Percentiles rank a stretch among this genome's conserved stretches.
Conservation (phyloP, 2,797 vertebrate genomes). For the Falco cherrug region DNA sequence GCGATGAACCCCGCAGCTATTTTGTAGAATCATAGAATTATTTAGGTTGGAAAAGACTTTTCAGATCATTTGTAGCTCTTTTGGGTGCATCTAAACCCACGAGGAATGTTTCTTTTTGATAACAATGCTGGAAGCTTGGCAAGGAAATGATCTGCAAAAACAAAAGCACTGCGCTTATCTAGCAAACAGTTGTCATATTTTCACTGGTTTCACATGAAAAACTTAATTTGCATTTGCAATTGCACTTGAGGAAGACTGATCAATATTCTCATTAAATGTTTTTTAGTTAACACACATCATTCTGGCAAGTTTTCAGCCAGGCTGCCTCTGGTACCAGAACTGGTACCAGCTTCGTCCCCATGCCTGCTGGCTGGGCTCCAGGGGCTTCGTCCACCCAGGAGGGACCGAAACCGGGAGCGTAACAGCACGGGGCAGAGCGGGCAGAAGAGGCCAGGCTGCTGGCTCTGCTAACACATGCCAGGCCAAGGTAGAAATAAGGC, state of each 20-base stretch:
- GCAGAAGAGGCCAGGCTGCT: not conserved
- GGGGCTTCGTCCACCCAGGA: not conserved
- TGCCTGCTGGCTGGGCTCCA: accelerated
- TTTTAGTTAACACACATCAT: not conserved
- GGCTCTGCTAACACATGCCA: accelerated
- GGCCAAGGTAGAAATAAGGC: too few relatives aligned
- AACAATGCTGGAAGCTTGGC: not conserved
- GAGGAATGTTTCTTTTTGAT: not conserved
- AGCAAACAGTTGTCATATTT: not conserved
- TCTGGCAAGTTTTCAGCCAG: not conserved
- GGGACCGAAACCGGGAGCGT: accelerated
- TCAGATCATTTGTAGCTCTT: not conserved
- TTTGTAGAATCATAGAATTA: too few relatives aligned
- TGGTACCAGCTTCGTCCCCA: accelerated
- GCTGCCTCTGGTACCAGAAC: not conserved
- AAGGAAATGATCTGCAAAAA: not conserved
- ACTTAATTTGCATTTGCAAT: constrained; percentile 3
- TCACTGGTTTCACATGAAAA: not conserved
- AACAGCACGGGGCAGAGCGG: accelerated
- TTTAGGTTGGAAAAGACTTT: too few relatives aligned
- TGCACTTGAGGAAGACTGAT: not conserved
- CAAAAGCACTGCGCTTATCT: not conserved
- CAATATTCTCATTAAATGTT: not conserved
- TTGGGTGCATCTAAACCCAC: not conserved
- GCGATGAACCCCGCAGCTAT: accelerated